Evolutionary conservation across 2,888 invertebrate species (phyloP).

Genomic region (Odontomyia ornata): DNA sequence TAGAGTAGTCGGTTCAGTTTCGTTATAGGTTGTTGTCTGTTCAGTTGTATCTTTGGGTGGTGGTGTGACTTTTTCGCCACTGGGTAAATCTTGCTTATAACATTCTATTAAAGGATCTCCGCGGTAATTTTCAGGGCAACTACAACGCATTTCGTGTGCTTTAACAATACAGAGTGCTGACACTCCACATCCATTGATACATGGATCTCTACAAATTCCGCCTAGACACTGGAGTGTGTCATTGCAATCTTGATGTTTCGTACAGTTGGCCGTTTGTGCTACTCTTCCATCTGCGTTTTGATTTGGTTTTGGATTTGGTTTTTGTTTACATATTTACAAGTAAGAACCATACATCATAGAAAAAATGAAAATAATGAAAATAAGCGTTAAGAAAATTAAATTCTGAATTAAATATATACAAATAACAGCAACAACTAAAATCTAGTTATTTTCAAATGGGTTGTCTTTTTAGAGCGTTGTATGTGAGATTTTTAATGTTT

Average conservation of each 20-base stretch:
- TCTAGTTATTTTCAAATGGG: neutral
- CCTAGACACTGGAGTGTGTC: slow-evolving; percentile 61
- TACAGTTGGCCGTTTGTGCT: slow-evolving; percentile 59
- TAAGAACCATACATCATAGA: slow-evolving; percentile 37
- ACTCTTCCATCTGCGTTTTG: slow-evolving; percentile 51
- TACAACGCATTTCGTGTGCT: slow-evolving; percentile 68
- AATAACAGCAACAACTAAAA: slow-evolving; percentile 38
- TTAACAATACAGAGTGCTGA: slow-evolving; percentile 61
- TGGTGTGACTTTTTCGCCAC: slow-evolving; percentile 59
- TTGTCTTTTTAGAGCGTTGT: too few relatives aligned
- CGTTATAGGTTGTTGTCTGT: slow-evolving; percentile 21
- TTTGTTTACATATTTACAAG: slow-evolving; percentile 50
- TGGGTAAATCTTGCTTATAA: slow-evolving; percentile 51
- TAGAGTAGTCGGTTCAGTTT: neutral
- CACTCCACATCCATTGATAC: slow-evolving; percentile 60
- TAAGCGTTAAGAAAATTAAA: slow-evolving; percentile 26
- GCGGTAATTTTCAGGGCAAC: slow-evolving; percentile 83
- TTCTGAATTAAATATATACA: slow-evolving; percentile 29
- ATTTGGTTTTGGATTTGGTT: slow-evolving; percentile 47
- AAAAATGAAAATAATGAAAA: slow-evolving; percentile 38
- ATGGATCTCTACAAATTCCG: slow-evolving; percentile 63
- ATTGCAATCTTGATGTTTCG: slow-evolving; percentile 63
- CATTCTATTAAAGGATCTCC: slow-evolving; percentile 76
- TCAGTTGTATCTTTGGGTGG: neutral
- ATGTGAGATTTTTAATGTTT: too few relatives aligned